Evolutionary conservation across 2,797 vertebrate genomes (phyloP).

Genomic region (Melanotaenia maccullochi): DNA sequence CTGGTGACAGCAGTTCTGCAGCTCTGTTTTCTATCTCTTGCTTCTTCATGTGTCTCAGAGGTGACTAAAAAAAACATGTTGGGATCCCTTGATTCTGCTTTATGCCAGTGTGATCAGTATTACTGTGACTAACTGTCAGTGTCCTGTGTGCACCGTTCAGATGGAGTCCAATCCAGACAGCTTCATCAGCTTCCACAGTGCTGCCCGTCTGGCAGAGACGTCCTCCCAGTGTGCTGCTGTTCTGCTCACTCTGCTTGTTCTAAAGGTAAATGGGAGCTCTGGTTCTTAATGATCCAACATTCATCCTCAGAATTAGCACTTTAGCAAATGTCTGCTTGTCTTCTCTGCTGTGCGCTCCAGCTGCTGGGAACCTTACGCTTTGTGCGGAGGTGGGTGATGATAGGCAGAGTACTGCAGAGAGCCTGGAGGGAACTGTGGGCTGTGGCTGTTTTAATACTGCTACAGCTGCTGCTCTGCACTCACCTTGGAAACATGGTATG

Average conservation of each 20-base stretch:
- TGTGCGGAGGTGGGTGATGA: conserved; percentile 81
- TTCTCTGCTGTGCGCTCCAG: conserved; percentile 58
- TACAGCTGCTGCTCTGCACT: conserved; percentile 73
- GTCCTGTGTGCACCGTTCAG: conserved; percentile 30
- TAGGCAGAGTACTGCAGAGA: conserved; percentile 75
- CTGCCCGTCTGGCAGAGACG: conserved; percentile 65
- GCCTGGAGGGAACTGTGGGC: conserved; percentile 74
- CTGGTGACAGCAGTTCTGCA: conserved; percentile 74
- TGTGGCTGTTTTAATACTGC: conserved; percentile 60
- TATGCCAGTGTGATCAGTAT: too few species aligned
- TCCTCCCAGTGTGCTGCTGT: conserved; percentile 78
- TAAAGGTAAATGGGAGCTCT: conserved; percentile 72
- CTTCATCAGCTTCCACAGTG: conserved; percentile 76
- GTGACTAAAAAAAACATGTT: conserved; percentile 27
- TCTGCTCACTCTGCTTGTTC: conserved; percentile 77
- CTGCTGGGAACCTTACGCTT: conserved; percentile 79
- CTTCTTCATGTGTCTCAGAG: conserved; percentile 57
- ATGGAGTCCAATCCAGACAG: conserved; percentile 54
- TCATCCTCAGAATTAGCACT: not conserved
- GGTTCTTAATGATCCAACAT: not conserved
- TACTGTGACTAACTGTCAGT: not conserved
- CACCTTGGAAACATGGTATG: conserved; percentile 80
- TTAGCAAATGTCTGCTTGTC: not conserved
- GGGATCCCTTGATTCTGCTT: not conserved
- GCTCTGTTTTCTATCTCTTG: conserved; percentile 66